Base-by-base conservation (phyloP, 2,113 vertebrate genomes). In the Lynx canadensis region DNA sequence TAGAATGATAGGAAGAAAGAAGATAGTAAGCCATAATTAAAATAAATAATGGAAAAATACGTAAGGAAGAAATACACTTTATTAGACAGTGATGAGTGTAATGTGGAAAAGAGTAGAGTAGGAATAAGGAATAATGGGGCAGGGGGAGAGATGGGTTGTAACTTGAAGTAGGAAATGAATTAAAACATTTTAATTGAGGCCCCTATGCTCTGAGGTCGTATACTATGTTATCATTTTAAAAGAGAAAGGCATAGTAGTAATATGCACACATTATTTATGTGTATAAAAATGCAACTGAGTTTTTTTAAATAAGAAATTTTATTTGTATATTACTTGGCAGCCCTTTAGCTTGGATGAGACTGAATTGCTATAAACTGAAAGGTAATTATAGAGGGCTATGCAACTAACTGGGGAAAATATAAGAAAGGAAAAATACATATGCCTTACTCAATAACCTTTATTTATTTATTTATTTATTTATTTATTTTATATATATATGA, bases 351-450 rank as follows among this genome's bases (percentile, higher is more conserved):
- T 95, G 36, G 86, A 83, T 36, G 31, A 94, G 36, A 88, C 25
- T 73, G 50, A 94, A 93, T 89, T 95, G 57, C 45, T 92, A 23
- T 97, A 86, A 97, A 90, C 74, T 80, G 73, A 95, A 91, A 93
- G 66, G 69, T 89, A 97, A 97, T 96, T 66, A 80, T 69, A 96
- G 73, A 96, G 45, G 31, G n/a, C 38, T 76, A n/a, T 95, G 48
- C 7, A 91, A 31, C 66, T 27, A 94, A 85, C 63, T 79, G 92
- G 55, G 52, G 45, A 95, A 94, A 97, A 97, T 68, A 94, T 80
- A 93, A 89, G 91, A 81, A 86, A 18, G 80, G 13, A 93, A 97
- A 95, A 88, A 57, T 52, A 92, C 79, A 83, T 69, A 60, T 38
- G 25, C 69, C 14, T 91, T 92, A 95, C 79, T 93, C 68, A 92